Evolutionary conservation across 2,888 invertebrate species (phyloP).

Genomic region (Barypeithes pellucidus): DNA sequence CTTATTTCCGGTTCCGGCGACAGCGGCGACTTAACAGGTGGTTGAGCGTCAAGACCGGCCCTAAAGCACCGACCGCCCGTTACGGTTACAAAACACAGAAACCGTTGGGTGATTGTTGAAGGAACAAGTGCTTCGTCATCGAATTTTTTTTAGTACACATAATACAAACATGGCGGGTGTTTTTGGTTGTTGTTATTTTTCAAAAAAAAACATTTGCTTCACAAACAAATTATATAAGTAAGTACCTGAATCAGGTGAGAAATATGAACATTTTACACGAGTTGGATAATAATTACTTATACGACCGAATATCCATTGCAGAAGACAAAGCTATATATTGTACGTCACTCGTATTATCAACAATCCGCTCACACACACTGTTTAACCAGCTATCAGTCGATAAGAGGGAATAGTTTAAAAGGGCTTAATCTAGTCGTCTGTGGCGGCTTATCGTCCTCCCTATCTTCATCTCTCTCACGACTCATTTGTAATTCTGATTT

Average conservation of each 20-base stretch:
- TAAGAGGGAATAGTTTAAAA: slow-evolving; percentile 24
- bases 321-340: background rate
- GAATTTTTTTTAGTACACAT: background rate
- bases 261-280: no score
- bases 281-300: no score
- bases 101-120: slow-evolving; percentile 27
- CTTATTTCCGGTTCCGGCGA: slow-evolving; percentile 49
- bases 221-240: no score
- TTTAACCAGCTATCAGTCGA: slow-evolving; percentile 22
- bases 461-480: slow-evolving; percentile 4
- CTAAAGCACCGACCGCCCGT: slow-evolving; percentile 10
- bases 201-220: no score
- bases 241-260: no score
- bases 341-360: background rate
- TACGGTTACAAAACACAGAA: slow-evolving; percentile 27
- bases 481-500: slow-evolving; percentile 30
- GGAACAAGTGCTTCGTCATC: slow-evolving; percentile 7
- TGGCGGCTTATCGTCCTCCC: background rate
- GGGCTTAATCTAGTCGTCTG: slow-evolving; percentile 8
- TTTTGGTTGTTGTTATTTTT: no score
- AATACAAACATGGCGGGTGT: no score
- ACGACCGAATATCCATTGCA: background rate
- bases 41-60: slow-evolving; percentile 9
- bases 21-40: slow-evolving; percentile 46
- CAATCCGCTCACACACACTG: background rate